Conservation (phyloP, 2,888 invertebrate species). For the Drosophila stalkeri region DNA sequence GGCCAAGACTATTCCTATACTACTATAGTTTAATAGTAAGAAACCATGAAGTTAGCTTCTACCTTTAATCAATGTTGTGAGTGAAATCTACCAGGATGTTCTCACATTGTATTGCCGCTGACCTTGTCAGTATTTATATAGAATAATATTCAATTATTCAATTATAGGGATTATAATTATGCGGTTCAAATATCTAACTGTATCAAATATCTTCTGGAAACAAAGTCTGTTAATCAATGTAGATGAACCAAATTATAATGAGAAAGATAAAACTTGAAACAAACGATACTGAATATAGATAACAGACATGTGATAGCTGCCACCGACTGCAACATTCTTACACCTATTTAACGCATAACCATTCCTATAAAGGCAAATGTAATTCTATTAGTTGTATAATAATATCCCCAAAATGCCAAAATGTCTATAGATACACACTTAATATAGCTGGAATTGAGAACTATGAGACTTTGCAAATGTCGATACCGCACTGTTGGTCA, state of each 20-base stretch:
- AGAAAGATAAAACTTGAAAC: not conserved
- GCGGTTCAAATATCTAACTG: too few relatives aligned
- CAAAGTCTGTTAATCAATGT: not conserved
- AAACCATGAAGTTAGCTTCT: too few relatives aligned
- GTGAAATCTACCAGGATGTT: not conserved
- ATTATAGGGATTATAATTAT: too few relatives aligned
- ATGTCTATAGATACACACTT: slow-evolving; percentile 86
- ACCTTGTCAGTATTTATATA: too few relatives aligned
- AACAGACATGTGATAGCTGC: too few relatives aligned
- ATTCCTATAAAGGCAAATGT: not conserved
- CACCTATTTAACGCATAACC: not conserved
- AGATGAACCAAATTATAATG: not conserved
- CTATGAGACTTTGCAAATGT: slow-evolving; percentile 89
- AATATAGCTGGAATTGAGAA: slow-evolving; percentile 93
- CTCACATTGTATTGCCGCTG: too few relatives aligned
- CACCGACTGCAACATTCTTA: not conserved
- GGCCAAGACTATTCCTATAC: too few relatives aligned
- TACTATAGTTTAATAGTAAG: not conserved
- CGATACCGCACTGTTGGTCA: slow-evolving; percentile 91
- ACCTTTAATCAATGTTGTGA: not conserved
- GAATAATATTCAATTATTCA: too few relatives aligned
- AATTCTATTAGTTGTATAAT: slow-evolving; percentile 17
- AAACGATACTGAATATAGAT: not conserved
- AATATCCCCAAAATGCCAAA: slow-evolving; percentile 51
- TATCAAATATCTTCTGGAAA: too few relatives aligned